phyloP scores from a whole-genome alignment of 1,140 invertebrate species.

The Drosophila equinoxialis region DNA sequence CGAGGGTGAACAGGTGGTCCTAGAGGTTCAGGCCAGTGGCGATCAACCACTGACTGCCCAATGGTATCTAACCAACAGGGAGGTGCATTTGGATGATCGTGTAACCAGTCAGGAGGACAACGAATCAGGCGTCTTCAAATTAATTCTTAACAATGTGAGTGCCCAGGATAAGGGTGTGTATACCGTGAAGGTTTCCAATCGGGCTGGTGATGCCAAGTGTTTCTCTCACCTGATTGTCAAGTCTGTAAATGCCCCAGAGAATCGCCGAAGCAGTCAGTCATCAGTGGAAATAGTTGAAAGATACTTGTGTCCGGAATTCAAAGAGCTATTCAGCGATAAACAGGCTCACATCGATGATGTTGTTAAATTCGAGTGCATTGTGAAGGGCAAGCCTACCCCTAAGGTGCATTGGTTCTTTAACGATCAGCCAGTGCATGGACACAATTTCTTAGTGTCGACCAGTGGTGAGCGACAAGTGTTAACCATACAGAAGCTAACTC shows the following conservation, averaged over 20 bases:
- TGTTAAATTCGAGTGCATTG: constrained; percentile 90
- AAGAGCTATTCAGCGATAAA: constrained; percentile 86
- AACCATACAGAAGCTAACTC: constrained; percentile 85
- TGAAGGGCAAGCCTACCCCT: constrained; percentile 91
- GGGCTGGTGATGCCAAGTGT: constrained; percentile 90
- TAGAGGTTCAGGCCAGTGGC: constrained; percentile 89
- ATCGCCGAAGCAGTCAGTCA: constrained; percentile 63
- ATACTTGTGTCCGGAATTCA: constrained; percentile 86
- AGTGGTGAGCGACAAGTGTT: constrained; percentile 89
- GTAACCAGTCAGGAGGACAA: constrained; percentile 83
- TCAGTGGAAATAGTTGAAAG: constrained; percentile 85
- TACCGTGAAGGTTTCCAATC: constrained; percentile 89
- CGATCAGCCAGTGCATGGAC: constrained; percentile 87
- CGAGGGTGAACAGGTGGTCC: constrained; percentile 88
- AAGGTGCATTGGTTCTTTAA: constrained; percentile 93
- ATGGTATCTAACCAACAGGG: constrained; percentile 90
- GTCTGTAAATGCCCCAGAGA: constrained; percentile 82
- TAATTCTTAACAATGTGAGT: constrained; percentile 85
- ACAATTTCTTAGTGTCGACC: constrained; percentile 88
- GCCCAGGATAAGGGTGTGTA: constrained; percentile 90
- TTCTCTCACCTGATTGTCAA: constrained; percentile 91
- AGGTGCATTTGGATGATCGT: constrained; percentile 84
- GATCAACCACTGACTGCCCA: constrained; percentile 89
- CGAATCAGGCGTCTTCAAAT: constrained; percentile 84
- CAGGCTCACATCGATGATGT: constrained; percentile 96